Evolutionary conservation across 2,113 vertebrate genomes (phyloP).

Genomic region (Myrmophylax atrothorax): DNA sequence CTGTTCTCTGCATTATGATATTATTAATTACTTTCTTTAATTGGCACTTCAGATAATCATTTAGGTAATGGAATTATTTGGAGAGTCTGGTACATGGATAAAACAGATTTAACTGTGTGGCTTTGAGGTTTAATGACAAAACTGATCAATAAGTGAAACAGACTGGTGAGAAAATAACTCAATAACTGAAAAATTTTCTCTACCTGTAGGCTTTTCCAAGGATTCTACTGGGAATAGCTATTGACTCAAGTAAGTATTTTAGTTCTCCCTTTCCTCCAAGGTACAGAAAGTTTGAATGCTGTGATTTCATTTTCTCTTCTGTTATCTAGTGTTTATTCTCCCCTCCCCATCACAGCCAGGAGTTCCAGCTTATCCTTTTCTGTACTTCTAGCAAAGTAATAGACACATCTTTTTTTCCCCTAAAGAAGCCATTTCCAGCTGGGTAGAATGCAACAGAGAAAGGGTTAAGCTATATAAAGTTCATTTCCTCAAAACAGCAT

Average conservation of each 20-base stretch:
- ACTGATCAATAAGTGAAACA: slow-evolving; percentile 78
- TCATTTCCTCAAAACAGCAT: neutral
- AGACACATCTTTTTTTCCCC: neutral
- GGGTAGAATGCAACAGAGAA: neutral
- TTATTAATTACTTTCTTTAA: slow-evolving; percentile 76
- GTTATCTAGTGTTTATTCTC: neutral
- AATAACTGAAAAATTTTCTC: slow-evolving; percentile 66
- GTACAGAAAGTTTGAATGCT: slow-evolving; percentile 52
- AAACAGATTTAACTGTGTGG: slow-evolving; percentile 55
- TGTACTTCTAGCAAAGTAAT: neutral
- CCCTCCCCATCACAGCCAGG: neutral
- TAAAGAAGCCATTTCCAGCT: neutral
- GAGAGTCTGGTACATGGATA: slow-evolving; percentile 25
- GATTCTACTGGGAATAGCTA: slow-evolving; percentile 69
- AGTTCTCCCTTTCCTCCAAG: slow-evolving; percentile 33
- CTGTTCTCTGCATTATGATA: slow-evolving; percentile 5
- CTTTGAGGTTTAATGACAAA: slow-evolving; percentile 67
- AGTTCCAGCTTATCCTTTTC: neutral
- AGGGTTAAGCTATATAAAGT: slow-evolving; percentile 13
- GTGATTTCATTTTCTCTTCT: slow-evolving; percentile 68
- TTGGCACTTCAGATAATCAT: slow-evolving; percentile 67
- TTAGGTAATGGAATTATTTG: slow-evolving; percentile 63
- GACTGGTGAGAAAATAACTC: slow-evolving; percentile 70
- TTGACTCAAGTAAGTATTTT: slow-evolving; percentile 67
- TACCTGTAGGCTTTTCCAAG: slow-evolving; percentile 65